Conservation (phyloP, 2,888 invertebrate species). For the Tiphia femorata region DNA sequence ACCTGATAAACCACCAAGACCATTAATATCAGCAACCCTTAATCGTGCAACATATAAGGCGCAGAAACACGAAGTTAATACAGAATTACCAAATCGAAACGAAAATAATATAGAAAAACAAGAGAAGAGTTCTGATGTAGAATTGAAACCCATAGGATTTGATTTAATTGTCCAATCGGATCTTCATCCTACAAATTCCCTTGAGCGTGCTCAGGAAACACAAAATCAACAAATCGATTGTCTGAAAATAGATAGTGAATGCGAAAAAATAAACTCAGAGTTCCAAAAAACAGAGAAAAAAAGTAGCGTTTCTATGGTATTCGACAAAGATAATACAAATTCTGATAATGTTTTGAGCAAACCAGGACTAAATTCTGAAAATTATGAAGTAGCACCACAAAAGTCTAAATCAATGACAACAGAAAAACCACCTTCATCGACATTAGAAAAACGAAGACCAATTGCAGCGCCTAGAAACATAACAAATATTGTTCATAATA, state of each 20-base stretch:
- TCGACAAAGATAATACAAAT: conserved; percentile 46
- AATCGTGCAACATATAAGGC: conserved; percentile 74
- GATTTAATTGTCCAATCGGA: conserved; percentile 21
- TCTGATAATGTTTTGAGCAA: conserved; percentile 69
- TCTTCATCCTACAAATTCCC: conserved; percentile 4
- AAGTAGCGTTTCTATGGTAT: conserved; percentile 21
- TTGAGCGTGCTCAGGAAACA: conserved; percentile 19
- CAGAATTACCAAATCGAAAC: conserved; percentile 48
- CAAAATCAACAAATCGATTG: conserved; percentile 15
- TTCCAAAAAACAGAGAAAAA: conserved; percentile 30
- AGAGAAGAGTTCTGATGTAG: conserved; percentile 31
- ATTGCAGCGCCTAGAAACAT: conserved; percentile 72
- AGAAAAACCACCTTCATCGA: conserved; percentile 60
- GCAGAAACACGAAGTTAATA: conserved; percentile 69
- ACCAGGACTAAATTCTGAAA: conserved; percentile 53
- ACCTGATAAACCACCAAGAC: conserved; percentile 78
- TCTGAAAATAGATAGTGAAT: conserved; percentile 11
- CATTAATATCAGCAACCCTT: conserved; percentile 73
- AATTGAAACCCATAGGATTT: conserved; percentile 31
- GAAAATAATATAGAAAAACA: conserved; percentile 65
- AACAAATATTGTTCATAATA: conserved; percentile 49
- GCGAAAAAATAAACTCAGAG: conserved; percentile 30
- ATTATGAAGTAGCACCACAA: conserved; percentile 36
- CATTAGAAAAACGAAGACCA: conserved; percentile 68
- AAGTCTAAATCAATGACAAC: conserved; percentile 55